Evolutionary conservation across 2,113 vertebrate species (phyloP), one percentile per base, ranked within the genome.

Genomic region (Tenebrosternarchus preto): DNA sequence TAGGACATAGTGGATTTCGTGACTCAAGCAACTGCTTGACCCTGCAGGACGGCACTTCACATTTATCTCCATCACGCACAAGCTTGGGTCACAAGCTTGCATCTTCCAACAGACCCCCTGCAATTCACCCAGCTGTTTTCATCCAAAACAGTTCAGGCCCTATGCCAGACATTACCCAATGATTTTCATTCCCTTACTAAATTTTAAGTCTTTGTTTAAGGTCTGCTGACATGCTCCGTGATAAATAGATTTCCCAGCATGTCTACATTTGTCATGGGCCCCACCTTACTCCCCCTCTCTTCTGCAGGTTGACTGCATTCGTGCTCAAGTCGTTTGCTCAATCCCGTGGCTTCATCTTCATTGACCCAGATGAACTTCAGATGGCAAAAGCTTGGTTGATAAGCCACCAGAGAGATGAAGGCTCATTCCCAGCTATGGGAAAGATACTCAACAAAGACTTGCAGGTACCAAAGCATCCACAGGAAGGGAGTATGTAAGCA

Each of bases 271-370:
- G 16, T 31, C 25, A 25, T 20, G 61, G 20, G 57, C 43, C 12
- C 12, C 12, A 12, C 66, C 71, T 71, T 56, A 46, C 66, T 39
- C 56, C 50, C 56, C n/a, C 55, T 78, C 57, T 57, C 57, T 68
- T 69, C 63, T 76, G 24, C 88, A 98, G 96, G 96, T 92, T 98
- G 81, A 98, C 96, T 0, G 96, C 96, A 3, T 97, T 98, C 87
- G 96, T 98, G 73, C 91, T 98, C 70, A 97, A 97, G 91, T 97
- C 96, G 76, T 98, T 98, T 33, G 94, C 96, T 24, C 96, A 97
- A 89, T 96, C 96, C 0, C 94, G 93, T n/a, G 94, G 93, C 39
- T 97, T 97, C 89, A 95, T 98, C 90, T 98, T 95, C 88, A 96
- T 98, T 43, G 96, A 98, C 80, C 95, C 94, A 0, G 93, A 93